phyloP scores from a whole-genome alignment of 2,888 invertebrate genomes.

The Ichneumon xanthorius region DNA sequence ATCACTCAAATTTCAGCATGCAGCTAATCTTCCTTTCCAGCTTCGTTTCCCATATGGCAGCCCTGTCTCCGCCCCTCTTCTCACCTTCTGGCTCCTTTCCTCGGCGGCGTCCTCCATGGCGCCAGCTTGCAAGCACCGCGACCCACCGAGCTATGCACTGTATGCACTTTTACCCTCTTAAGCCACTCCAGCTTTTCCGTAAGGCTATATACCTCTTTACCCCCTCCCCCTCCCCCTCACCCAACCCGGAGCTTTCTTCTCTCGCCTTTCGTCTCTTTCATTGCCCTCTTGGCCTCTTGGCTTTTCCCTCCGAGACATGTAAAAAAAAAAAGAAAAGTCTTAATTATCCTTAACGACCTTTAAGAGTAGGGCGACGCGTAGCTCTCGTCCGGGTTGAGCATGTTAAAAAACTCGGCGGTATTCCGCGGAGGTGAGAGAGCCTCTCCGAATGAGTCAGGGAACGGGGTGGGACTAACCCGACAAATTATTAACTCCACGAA shows the following conservation, averaged over 20 bases:
- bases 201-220: constrained; percentile 27
- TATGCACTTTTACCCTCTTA: constrained; percentile 56
- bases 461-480: constrained; percentile 44
- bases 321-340: constrained; percentile 34
- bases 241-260: constrained; percentile 14
- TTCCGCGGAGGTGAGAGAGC: constrained; percentile 16
- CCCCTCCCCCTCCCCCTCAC: background rate
- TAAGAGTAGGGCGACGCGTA: constrained; percentile 49
- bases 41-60: constrained; percentile 16
- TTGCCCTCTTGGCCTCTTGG: constrained; percentile 46
- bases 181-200: constrained; percentile 24
- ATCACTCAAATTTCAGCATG: constrained; percentile 5
- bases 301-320: constrained; percentile 54
- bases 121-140: constrained; percentile 43
- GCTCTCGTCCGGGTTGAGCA: background rate
- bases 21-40: constrained; percentile 60
- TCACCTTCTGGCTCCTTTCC: constrained; percentile 23
- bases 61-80: constrained; percentile 40
- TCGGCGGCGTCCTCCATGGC: constrained; percentile 41
- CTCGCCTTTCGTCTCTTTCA: constrained; percentile 30
- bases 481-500: constrained; percentile 58
- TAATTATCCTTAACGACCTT: constrained; percentile 64
- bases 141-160: constrained; percentile 28
- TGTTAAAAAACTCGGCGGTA: background rate
- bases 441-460: constrained; percentile 27